These are phyloP conservation scores for Siphonodentalium dalli DNA, from an alignment of 2,888 invertebrate species.

Conservation along the genomic window DNA sequence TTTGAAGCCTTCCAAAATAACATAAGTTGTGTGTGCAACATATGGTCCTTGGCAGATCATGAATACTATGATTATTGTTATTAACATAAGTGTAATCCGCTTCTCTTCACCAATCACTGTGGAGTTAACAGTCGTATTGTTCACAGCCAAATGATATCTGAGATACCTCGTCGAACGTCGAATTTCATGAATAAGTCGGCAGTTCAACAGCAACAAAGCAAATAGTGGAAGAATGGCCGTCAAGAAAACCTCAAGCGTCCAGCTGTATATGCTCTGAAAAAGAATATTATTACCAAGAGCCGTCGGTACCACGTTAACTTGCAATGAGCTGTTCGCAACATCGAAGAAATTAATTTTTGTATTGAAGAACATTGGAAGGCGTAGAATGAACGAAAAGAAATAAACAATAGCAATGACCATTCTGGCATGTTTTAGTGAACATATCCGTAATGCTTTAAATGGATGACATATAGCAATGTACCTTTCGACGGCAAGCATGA, in stretches of 20 bases:
- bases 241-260: conserved; percentile 44
- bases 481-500: conserved; percentile 59
- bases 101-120: conserved; percentile 58
- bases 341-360: conserved; percentile 27
- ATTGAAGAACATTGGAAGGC: conserved; percentile 52
- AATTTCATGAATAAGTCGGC: conserved; percentile 56
- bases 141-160: conserved; percentile 43
- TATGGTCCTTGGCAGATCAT: conserved; percentile 59
- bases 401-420: conserved; percentile 46
- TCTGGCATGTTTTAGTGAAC: conserved; percentile 50
- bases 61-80: conserved; percentile 59
- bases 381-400: conserved; percentile 37
- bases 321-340: conserved; percentile 16
- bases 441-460: conserved; percentile 49
- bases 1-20: conserved; percentile 17
- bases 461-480: conserved; percentile 63
- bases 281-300: conserved; percentile 29
- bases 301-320: conserved; percentile 27
- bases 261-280: conserved; percentile 37
- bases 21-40: conserved; percentile 34
- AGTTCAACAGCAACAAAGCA: conserved; percentile 51
- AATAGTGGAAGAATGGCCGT: conserved; percentile 53
- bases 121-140: conserved; percentile 45
- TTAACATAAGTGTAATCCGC: conserved; percentile 61
- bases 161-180: conserved; percentile 57